These are phyloP conservation scores for Cossypha heuglini DNA, from an alignment of 2,797 vertebrate genomes.

Conservation along the genomic window DNA sequence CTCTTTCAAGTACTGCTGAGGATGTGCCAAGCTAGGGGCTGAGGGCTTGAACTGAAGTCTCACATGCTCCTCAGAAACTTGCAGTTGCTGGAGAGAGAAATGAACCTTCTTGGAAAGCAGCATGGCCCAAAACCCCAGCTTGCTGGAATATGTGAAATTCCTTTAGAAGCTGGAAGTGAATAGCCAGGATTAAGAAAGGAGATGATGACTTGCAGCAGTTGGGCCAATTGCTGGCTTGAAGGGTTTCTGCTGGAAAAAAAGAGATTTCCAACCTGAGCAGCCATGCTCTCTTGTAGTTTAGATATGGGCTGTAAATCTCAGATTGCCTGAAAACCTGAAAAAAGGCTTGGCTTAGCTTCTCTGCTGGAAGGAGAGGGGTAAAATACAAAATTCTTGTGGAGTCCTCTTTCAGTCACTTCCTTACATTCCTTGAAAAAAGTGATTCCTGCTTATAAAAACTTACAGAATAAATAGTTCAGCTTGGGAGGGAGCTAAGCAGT, in stretches of 20 bases:
- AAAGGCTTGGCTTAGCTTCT: accelerated
- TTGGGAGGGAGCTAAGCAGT: background rate
- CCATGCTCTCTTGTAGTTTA: accelerated
- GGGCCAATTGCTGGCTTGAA: background rate
- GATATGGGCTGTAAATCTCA: background rate
- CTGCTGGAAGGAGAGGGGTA: background rate
- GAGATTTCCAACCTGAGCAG: background rate
- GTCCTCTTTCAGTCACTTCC: background rate
- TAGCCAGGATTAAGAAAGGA: background rate
- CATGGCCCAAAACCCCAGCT: background rate
- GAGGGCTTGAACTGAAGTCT: background rate
- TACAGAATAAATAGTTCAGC: background rate
- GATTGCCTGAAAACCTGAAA: background rate
- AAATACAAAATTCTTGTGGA: background rate
- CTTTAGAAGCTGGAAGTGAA: background rate
- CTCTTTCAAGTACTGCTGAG: background rate
- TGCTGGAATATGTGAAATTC: background rate
- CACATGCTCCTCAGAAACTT: background rate
- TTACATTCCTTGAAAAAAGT: background rate
- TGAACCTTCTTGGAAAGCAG: background rate
- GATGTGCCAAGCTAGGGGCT: background rate
- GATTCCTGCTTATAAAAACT: background rate
- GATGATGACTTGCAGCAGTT: background rate
- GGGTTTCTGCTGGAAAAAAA: background rate
- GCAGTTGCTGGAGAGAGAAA: background rate